Percentiles rank a stretch among this genome's conserved stretches.
These are phyloP conservation scores for Cladopsammia gracilis DNA, from an alignment of 64 coral and sea anemone species.

Conservation along the genomic window DNA sequence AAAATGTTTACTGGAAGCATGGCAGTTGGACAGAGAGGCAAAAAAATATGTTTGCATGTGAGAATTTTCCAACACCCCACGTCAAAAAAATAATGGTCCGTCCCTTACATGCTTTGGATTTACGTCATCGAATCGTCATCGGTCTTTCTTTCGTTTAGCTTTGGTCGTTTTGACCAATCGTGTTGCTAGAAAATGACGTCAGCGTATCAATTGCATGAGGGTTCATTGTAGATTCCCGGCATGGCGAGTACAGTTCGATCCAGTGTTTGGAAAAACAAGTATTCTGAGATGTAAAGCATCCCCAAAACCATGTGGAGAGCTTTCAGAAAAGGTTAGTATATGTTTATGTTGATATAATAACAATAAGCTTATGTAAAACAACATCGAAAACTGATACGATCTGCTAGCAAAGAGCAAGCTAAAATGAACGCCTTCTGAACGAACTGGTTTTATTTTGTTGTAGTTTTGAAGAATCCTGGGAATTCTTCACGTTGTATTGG, in stretches of 20 bases:
- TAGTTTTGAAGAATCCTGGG: conserved; percentile 21
- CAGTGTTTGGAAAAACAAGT: neutral
- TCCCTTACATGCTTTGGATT: no score
- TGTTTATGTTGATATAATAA: neutral
- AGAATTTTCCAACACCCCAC: no score
- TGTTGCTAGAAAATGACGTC: neutral
- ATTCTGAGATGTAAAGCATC: neutral
- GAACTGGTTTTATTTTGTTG: neutral
- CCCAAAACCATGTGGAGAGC: neutral
- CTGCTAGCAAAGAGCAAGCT: no score
- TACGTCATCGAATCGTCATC: no score
- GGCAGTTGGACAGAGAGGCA: no score
- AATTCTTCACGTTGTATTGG: conserved; percentile 76
- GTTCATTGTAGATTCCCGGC: neutral
- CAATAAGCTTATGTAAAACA: neutral
- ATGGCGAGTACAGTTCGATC: neutral
- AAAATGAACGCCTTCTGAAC: neutral
- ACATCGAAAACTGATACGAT: no score
- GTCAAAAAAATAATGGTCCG: no score
- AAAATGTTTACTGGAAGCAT: no score
- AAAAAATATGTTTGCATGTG: no score
- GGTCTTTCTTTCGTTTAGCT: neutral
- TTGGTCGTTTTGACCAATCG: neutral
- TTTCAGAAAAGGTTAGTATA: neutral
- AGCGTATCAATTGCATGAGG: neutral